phyloP scores from a whole-genome alignment of 2,113 vertebrate species.

The Atrichornis clamosus region DNA sequence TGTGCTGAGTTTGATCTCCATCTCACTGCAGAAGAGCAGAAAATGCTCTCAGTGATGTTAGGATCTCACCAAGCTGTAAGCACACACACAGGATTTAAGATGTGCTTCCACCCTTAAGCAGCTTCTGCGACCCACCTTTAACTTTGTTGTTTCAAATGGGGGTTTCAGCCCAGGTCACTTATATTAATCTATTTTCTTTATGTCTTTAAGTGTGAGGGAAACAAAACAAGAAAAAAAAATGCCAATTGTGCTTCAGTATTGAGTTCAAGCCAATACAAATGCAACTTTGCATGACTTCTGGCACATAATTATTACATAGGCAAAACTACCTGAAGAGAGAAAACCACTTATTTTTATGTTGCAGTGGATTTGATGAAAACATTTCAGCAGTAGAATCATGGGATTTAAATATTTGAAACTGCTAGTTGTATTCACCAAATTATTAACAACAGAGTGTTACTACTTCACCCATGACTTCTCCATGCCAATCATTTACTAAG shows the following conservation, averaged over 20 bases:
- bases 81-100: accelerated
- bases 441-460: background rate
- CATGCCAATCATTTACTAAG: background rate
- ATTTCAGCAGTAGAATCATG: background rate
- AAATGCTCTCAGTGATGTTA: background rate
- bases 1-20: background rate
- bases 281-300: background rate
- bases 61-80: background rate
- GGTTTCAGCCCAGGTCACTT: background rate
- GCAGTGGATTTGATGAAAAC: background rate
- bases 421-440: background rate
- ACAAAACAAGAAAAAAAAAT: background rate
- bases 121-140: background rate
- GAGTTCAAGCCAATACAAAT: background rate
- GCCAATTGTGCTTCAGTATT: background rate
- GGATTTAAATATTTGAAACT: background rate
- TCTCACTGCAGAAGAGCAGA: background rate
- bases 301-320: background rate
- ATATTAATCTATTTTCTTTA: background rate
- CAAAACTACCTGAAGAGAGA: background rate
- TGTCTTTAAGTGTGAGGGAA: background rate
- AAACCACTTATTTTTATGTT: background rate
- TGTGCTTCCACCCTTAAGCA: background rate
- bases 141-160: background rate
- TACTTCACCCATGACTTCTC: background rate